A percentile compares a stretch with the other conserved stretches of the same genome.
Evolutionary conservation across 2,797 vertebrate species (phyloP).

Genomic region (Lepilemur ruficaudatus): DNA sequence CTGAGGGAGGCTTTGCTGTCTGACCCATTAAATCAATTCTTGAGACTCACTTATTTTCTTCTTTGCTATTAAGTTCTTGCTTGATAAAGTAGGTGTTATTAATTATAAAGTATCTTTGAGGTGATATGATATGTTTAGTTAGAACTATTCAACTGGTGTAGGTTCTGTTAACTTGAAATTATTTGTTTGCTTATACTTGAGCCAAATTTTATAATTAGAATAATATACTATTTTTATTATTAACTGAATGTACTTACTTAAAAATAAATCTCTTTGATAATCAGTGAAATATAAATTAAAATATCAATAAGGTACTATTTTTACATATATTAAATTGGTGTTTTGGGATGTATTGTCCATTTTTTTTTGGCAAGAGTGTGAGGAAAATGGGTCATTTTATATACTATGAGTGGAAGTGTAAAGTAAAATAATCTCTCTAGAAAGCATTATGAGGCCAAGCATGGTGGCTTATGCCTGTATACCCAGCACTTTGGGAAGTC

Average conservation of each 20-base stretch:
- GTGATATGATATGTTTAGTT: slow-evolving; percentile 11
- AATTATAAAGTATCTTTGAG: slow-evolving; percentile 44
- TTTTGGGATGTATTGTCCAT: not conserved
- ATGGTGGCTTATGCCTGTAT: no score
- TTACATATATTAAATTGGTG: not conserved
- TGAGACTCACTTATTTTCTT: slow-evolving; percentile 33
- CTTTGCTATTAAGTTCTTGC: slow-evolving; percentile 18
- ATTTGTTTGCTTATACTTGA: slow-evolving; percentile 27
- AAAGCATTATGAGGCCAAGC: not conserved
- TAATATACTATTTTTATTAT: slow-evolving; percentile 18
- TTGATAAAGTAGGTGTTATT: slow-evolving; percentile 34
- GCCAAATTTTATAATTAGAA: slow-evolving; percentile 32
- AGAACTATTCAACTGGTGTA: not conserved
- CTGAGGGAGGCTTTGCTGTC: not conserved
- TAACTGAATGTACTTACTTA: not conserved
- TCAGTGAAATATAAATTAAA: not conserved
- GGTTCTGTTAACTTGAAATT: slow-evolving; percentile 13
- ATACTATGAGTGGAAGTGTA: not conserved
- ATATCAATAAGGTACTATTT: not conserved
- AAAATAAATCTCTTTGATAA: not conserved
- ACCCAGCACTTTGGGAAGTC: not conserved
- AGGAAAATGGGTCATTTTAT: not conserved
- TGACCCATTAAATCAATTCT: slow-evolving; percentile 35
- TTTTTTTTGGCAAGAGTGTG: slow-evolving; percentile 11
- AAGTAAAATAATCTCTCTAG: not conserved